Evolutionary conservation across 2,113 vertebrate species (phyloP), one percentile per base, ranked within the genome.

Genomic region (Phylloscopus trochiloides): DNA sequence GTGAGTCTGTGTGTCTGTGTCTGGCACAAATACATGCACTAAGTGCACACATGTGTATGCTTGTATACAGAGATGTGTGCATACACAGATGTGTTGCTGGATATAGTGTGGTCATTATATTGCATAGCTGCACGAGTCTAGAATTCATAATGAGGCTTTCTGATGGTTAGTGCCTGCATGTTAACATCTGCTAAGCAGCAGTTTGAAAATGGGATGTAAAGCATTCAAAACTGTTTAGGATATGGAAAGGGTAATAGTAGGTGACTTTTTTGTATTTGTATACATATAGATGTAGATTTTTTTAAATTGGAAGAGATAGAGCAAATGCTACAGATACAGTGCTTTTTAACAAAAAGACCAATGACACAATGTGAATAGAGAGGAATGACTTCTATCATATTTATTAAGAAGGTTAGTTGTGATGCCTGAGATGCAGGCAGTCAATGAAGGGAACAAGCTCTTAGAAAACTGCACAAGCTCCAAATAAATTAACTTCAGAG

Each of bases 321-420:
- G 50, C 24, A 61, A 48, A 52, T 86, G 58, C 28, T 17, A 9
- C 20, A 48, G 58, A 6, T 45, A 26, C 0, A 0, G 12, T 62
- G 32, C 29, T 51, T 80, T 90, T 70, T 45, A 89, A 42, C 45
- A 61, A 45, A n/a, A 86, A 40, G 12, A 68, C 5, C 36, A 57
- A 3, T 22, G 40, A 48, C 7, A 48, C 52, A 51, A 55, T 65
- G 12, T 74, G 51, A 81, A 71, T 81, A 66, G 70, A 61, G 29
- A 74, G 11, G 15, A 62, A 17, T 54, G 14, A 57, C 28, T 72
- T 79, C 5, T 43, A 1, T 26, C 5, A 36, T 12, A 17, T 80
- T 38, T 62, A 10, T 54, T 61, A 54, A 43, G 47, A 62, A 58
- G 32, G 10, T 55, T 68, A 19, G 17, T 50, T 79, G 25, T 59